These are phyloP conservation scores for Bujurquina vittata DNA, from an alignment of 2,113 vertebrate genomes.

Conservation along the genomic window DNA sequence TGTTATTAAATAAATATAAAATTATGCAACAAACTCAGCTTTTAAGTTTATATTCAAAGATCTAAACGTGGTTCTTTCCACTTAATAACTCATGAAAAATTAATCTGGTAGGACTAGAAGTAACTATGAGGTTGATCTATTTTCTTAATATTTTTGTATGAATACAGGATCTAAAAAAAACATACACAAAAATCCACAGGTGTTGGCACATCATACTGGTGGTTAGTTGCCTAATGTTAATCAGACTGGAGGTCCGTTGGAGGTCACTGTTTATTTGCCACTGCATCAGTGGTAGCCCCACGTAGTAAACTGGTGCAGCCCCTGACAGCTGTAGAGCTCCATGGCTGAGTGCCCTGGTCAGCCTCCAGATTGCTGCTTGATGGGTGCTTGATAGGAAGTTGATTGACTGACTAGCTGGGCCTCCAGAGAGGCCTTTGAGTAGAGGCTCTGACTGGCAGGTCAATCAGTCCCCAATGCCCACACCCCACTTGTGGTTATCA, in stretches of 20 bases:
- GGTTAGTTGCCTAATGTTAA: background rate
- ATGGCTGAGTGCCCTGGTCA: slow-evolving; percentile 55
- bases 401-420: slow-evolving; percentile 75
- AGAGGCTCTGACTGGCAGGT: slow-evolving; percentile 77
- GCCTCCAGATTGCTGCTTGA: slow-evolving; percentile 70
- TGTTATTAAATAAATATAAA: background rate
- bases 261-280: slow-evolving; percentile 7
- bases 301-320: slow-evolving; percentile 1
- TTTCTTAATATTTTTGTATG: background rate
- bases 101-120: background rate
- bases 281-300: background rate
- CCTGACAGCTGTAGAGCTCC: slow-evolving; percentile 59
- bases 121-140: no score
- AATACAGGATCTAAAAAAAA: background rate
- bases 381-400: slow-evolving; percentile 77
- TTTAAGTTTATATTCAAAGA: background rate
- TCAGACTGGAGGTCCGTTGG: background rate
- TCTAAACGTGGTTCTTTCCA: background rate
- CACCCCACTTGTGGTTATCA: slow-evolving; percentile 64
- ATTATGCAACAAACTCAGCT: background rate
- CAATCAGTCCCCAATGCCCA: slow-evolving; percentile 70
- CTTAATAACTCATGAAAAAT: no score
- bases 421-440: slow-evolving; percentile 59
- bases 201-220: background rate
- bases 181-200: no score